Conservation (phyloP, 2,797 vertebrate genomes). For the Mus minutoides region DNA sequence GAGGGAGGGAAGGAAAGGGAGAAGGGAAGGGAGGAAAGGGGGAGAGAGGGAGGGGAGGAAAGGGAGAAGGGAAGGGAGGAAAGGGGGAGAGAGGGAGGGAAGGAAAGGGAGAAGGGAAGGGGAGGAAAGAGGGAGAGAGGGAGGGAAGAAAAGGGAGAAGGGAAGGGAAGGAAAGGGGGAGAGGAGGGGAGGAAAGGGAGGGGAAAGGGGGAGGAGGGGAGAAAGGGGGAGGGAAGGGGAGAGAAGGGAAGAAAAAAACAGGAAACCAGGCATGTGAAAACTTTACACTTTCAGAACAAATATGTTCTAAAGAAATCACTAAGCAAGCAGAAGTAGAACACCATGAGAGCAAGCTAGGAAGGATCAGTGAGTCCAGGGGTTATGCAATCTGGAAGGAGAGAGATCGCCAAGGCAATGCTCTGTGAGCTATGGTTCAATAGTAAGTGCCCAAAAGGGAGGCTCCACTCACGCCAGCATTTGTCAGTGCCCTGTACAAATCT, state of each 20-base stretch:
- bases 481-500: background rate
- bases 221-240: too few relatives aligned
- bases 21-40: background rate
- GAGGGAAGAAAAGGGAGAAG: background rate
- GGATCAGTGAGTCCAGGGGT: background rate
- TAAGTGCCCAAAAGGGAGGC: background rate
- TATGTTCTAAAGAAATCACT: background rate
- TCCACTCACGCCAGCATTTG: background rate
- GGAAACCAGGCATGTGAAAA: background rate
- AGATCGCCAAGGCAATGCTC: background rate
- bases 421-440: background rate
- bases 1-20: background rate
- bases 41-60: background rate
- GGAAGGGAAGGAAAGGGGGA: background rate
- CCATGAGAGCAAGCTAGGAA: background rate
- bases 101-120: background rate
- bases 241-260: background rate
- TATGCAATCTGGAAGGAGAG: background rate
- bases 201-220: too few relatives aligned
- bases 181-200: rapidly evolving
- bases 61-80: too few relatives aligned
- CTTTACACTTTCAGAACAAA: background rate
- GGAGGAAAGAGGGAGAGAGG: too few relatives aligned
- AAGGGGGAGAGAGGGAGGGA: too few relatives aligned
- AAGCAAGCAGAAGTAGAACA: background rate